phyloP scores from a whole-genome alignment of 2,113 vertebrate species.

The Limnothrissa miodon region DNA sequence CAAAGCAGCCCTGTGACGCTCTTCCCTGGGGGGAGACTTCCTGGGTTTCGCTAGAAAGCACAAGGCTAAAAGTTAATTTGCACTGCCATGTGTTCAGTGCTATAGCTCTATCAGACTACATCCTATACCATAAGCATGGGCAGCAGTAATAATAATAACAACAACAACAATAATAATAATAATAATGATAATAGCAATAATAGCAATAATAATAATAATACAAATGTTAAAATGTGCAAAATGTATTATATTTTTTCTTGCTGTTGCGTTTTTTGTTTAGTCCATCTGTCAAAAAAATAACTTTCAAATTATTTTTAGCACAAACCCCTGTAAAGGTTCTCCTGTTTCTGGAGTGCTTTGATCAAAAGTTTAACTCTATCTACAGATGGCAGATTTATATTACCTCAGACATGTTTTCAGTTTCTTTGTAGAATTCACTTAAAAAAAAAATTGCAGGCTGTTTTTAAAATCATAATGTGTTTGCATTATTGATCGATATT shows the following conservation, averaged over 20 bases:
- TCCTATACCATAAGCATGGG: background rate
- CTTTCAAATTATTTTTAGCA: background rate
- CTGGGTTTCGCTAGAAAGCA: constrained; percentile 42
- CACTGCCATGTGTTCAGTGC: constrained; percentile 40
- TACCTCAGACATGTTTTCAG: background rate
- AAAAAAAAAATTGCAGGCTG: background rate
- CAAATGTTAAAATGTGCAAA: background rate
- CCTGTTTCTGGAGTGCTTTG: constrained; percentile 1
- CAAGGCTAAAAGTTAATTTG: constrained; percentile 45
- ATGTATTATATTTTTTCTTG: background rate
- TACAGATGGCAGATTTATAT: background rate
- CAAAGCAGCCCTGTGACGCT: constrained; percentile 38
- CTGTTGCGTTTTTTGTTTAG: background rate
- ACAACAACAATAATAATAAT: background rate
- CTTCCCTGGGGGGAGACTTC: constrained; percentile 34
- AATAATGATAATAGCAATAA: background rate
- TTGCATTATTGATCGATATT: constrained; percentile 16
- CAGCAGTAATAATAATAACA: background rate
- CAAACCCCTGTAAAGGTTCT: background rate
- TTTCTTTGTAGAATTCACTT: no score
- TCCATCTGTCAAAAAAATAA: background rate
- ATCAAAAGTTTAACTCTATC: constrained; percentile 10
- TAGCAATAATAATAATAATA: background rate
- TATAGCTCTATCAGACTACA: constrained; percentile 34
- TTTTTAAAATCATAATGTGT: background rate